Percentiles rank a stretch among this genome's conserved stretches.
phyloP scores from a whole-genome alignment of 2,797 vertebrate species.

The Pteropus rufus region DNA sequence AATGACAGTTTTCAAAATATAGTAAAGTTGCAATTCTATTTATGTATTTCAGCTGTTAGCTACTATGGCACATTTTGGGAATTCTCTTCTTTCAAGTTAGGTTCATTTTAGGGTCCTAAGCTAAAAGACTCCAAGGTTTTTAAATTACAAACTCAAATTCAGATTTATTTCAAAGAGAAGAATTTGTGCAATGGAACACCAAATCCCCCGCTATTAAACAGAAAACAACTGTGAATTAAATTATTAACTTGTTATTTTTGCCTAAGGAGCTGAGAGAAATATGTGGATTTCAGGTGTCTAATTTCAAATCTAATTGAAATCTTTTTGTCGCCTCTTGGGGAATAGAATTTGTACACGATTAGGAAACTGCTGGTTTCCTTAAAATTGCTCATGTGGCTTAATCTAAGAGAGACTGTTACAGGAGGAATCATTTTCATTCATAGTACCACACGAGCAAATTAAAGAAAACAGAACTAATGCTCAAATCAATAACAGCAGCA shows the following conservation, averaged over 20 bases:
- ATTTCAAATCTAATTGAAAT: constrained; percentile 84
- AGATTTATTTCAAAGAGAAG: constrained; percentile 77
- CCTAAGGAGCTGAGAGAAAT: constrained; percentile 81
- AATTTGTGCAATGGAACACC: constrained; percentile 52
- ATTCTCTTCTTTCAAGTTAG: constrained; percentile 57
- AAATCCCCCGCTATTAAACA: constrained; percentile 65
- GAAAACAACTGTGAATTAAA: constrained; percentile 78
- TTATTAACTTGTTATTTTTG: constrained; percentile 83
- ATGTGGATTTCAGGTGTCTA: constrained; percentile 80
- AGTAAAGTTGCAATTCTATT: constrained; percentile 42
- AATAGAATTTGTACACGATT: constrained; percentile 75
- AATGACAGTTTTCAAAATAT: constrained; percentile 50
- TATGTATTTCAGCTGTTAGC: constrained; percentile 4
- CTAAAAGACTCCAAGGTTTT: constrained; percentile 45
- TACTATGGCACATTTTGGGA: not conserved
- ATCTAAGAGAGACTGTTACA: constrained; percentile 56
- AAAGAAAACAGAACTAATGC: constrained; percentile 73
- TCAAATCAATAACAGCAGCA: constrained; percentile 74
- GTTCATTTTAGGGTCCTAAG: constrained; percentile 44
- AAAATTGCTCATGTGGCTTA: constrained; percentile 79
- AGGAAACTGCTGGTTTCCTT: constrained; percentile 78
- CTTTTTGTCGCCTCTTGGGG: constrained; percentile 73
- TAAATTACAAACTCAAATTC: constrained; percentile 70
- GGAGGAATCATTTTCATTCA: constrained; percentile 76
- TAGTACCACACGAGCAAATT: constrained; percentile 65